These are phyloP conservation scores for Caenorhabditis sulstoni DNA, from an alignment of 2,888 invertebrate species.

Conservation along the genomic window DNA sequence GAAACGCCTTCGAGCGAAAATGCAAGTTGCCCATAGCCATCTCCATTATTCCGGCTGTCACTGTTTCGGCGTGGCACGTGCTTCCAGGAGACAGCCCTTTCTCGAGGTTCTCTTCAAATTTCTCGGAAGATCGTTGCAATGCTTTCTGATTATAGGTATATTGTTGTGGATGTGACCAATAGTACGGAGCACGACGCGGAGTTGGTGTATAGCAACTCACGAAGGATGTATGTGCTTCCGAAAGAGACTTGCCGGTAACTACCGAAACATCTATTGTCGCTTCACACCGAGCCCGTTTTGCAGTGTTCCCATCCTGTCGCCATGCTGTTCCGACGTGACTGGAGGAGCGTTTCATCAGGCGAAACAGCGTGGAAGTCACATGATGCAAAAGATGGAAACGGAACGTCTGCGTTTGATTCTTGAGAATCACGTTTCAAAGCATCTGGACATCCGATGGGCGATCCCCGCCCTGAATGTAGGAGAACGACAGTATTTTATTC, in stretches of 20 bases:
- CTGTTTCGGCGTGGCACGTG: constrained; percentile 79
- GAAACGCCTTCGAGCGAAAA: constrained; percentile 71
- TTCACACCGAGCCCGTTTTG: too few relatives aligned
- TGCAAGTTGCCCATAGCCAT: constrained; percentile 75
- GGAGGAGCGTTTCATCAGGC: constrained; percentile 75
- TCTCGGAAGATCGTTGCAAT: not conserved
- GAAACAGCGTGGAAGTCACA: constrained; percentile 74
- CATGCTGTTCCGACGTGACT: constrained; percentile 79
- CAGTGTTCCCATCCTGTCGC: constrained; percentile 79
- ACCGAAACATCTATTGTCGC: not conserved
- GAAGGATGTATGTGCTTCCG: constrained; percentile 76
- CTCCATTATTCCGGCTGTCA: constrained; percentile 79
- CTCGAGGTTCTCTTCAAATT: constrained; percentile 58
- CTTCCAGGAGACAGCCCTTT: constrained; percentile 75
- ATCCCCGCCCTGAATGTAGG: constrained; percentile 72
- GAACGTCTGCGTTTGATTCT: constrained; percentile 71
- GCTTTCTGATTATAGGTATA: constrained; percentile 64
- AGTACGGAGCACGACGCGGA: constrained; percentile 79
- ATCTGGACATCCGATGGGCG: constrained; percentile 78
- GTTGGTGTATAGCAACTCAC: constrained; percentile 72
- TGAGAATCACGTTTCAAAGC: constrained; percentile 76
- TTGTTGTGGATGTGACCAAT: constrained; percentile 79
- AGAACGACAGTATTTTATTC: not conserved
- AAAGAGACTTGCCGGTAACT: constrained; percentile 77
- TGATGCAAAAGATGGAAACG: constrained; percentile 79